Evolutionary conservation across 2,113 vertebrate genomes (phyloP).

Genomic region (Elaphurus davidianus): DNA sequence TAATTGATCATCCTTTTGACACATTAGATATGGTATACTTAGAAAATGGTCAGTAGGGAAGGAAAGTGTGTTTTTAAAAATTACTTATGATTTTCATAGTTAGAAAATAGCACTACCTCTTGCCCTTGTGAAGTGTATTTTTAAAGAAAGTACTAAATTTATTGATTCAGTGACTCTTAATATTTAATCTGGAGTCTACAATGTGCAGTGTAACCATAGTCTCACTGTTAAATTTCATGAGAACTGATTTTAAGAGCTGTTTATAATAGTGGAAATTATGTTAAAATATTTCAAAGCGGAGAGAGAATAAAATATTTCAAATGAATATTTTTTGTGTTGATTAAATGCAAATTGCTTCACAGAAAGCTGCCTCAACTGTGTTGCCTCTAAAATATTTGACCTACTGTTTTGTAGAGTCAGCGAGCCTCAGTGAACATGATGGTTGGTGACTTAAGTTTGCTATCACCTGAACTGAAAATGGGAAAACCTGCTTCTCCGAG

Average conservation of each 20-base stretch:
- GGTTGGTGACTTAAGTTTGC: slow-evolving; percentile 78
- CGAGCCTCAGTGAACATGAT: slow-evolving; percentile 78
- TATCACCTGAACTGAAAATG: slow-evolving; percentile 83
- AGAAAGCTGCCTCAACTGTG: neutral
- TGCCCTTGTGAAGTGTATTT: neutral
- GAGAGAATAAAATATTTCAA: slow-evolving; percentile 38
- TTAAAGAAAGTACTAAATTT: neutral
- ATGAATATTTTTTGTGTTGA: neutral
- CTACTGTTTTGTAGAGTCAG: slow-evolving; percentile 76
- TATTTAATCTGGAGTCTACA: neutral
- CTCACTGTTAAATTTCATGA: slow-evolving; percentile 27
- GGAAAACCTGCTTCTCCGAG: slow-evolving; percentile 80
- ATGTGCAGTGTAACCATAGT: slow-evolving; percentile 4
- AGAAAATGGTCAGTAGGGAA: neutral
- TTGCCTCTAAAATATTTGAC: slow-evolving; percentile 30
- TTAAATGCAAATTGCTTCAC: neutral
- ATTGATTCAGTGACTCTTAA: neutral
- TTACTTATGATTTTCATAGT: slow-evolving; percentile 22
- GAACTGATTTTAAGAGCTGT: slow-evolving; percentile 8
- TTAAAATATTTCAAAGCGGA: slow-evolving; percentile 13
- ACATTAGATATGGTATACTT: neutral
- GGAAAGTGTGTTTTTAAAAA: neutral
- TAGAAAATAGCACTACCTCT: slow-evolving; percentile 9
- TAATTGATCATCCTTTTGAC: neutral
- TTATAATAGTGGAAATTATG: slow-evolving; percentile 3